Percentiles rank a stretch among this genome's conserved stretches.
These are phyloP conservation scores for Darevskia nairensis DNA, from an alignment of 2,797 vertebrate genomes.

Conservation along the genomic window DNA sequence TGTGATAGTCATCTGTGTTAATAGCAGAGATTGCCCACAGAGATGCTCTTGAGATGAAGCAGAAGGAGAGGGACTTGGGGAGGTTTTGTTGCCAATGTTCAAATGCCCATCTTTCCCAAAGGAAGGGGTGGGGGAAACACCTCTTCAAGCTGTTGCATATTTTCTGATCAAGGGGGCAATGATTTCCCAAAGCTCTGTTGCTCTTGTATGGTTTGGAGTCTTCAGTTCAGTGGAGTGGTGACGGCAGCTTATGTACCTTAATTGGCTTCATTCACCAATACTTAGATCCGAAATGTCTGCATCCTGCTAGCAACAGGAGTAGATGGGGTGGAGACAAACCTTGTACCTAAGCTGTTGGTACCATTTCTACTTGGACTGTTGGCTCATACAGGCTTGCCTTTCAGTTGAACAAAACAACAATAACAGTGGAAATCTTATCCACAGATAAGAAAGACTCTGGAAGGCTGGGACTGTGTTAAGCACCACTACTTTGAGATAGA, in stretches of 20 bases:
- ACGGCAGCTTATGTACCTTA: background rate
- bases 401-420: background rate
- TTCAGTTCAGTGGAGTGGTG: background rate
- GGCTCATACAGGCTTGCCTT: background rate
- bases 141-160: rapidly evolving
- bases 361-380: background rate
- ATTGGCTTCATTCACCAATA: background rate
- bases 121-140: background rate
- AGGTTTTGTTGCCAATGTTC: background rate
- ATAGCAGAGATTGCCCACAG: background rate
- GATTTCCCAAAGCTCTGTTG: background rate
- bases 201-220: background rate
- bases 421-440: background rate
- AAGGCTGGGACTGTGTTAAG: background rate
- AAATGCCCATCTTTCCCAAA: background rate
- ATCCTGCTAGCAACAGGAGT: background rate
- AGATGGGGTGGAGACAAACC: background rate
- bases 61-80: background rate
- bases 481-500: background rate
- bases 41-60: constrained; percentile 12
- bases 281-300: background rate
- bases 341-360: background rate
- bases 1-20: background rate
- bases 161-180: background rate
- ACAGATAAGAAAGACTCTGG: background rate